These are phyloP conservation scores for Lacerta bilineata DNA, from an alignment of 2,797 vertebrate species.

Conservation along the genomic window DNA sequence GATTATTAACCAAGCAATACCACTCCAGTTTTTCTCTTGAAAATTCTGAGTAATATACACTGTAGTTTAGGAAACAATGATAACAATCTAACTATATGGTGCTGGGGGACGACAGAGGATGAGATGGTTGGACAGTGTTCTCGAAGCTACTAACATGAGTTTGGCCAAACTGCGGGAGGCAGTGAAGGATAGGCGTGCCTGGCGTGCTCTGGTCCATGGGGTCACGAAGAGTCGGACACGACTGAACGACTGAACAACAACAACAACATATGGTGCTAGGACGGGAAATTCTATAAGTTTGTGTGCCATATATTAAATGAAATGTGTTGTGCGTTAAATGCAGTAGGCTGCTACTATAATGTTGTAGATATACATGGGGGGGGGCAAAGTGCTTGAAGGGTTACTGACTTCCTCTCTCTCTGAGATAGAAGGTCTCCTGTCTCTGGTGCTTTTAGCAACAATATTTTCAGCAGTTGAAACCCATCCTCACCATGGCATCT, in stretches of 20 bases:
- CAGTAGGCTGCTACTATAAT: neutral
- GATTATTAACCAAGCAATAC: slow-evolving; percentile 70
- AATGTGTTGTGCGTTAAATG: neutral
- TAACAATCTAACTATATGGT: slow-evolving; percentile 59
- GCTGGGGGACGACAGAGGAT: no score
- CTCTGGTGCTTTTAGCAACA: neutral
- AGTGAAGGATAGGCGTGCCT: no score
- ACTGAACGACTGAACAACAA: no score
- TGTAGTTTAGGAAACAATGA: slow-evolving; percentile 61
- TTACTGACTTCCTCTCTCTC: neutral
- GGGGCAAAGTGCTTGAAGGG: neutral
- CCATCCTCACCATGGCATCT: neutral
- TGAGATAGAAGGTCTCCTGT: neutral
- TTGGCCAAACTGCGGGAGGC: no score
- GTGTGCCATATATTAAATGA: slow-evolving; percentile 11
- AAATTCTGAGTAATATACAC: slow-evolving; percentile 11
- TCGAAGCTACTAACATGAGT: no score
- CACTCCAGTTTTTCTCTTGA: slow-evolving; percentile 56
- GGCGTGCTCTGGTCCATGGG: no score
- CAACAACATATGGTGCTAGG: slow-evolving; percentile 56
- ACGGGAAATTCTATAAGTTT: slow-evolving; percentile 64
- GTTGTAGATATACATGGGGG: no score
- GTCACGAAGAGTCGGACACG: no score
- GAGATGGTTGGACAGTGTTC: no score
- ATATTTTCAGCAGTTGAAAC: neutral